Conservation (phyloP, 2,888 invertebrate species). For the Oscheius sp. region DNA sequence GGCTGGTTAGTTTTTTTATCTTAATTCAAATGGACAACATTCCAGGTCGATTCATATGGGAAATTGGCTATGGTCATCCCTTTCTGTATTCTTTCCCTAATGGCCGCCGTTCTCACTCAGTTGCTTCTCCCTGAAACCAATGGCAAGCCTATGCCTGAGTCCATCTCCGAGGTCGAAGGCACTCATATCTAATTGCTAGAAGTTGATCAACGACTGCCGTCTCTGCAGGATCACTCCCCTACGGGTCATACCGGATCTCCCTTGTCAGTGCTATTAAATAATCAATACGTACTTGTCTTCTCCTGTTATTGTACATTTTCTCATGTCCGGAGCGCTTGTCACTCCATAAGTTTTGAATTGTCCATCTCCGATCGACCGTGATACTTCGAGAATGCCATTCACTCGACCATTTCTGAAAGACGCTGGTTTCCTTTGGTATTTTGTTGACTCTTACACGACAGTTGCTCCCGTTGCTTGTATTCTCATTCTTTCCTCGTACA, state of each 20-base stretch:
- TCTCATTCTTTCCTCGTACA: constrained; percentile 76
- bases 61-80: constrained; percentile 66
- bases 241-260: too few relatives aligned
- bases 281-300: constrained; percentile 74
- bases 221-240: not conserved
- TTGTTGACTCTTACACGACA: constrained; percentile 74
- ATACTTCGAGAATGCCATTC: constrained; percentile 76
- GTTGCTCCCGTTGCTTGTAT: constrained; percentile 77
- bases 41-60: constrained; percentile 64
- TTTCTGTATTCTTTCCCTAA: constrained; percentile 62
- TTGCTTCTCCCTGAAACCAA: constrained; percentile 70
- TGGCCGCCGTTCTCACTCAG: constrained; percentile 61
- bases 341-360: constrained; percentile 77
- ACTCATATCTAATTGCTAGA: constrained; percentile 41
- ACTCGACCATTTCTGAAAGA: constrained; percentile 73
- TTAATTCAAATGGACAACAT: not conserved
- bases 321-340: constrained; percentile 76
- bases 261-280: too few relatives aligned
- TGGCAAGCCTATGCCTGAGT: constrained; percentile 64
- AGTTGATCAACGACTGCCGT: not conserved
- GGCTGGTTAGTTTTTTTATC: constrained; percentile 58
- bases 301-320: constrained; percentile 75
- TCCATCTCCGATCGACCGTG: constrained; percentile 77
- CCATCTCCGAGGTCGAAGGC: constrained; percentile 65
- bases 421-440: too few relatives aligned